These are phyloP conservation scores for Euleptes europaea DNA, from an alignment of 2,113 vertebrate genomes.

Conservation along the genomic window DNA sequence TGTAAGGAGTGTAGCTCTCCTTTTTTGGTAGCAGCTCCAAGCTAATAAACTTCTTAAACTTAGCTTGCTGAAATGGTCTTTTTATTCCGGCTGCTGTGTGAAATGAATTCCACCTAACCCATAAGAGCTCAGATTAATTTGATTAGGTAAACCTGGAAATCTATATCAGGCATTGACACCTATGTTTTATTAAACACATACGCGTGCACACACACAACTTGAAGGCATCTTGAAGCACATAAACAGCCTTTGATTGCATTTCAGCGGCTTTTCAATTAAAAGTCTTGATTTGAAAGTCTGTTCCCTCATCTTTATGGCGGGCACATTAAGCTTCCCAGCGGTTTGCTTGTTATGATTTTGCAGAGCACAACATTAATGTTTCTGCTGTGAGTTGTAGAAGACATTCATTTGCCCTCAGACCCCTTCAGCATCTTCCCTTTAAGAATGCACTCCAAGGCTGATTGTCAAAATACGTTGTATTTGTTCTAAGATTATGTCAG, in stretches of 20 bases:
- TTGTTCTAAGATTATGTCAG: neutral
- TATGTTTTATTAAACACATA: slow-evolving; percentile 19
- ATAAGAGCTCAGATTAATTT: slow-evolving; percentile 13
- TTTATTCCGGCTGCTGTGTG: slow-evolving; percentile 8
- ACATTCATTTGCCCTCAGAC: neutral
- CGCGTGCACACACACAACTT: neutral
- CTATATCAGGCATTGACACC: slow-evolving; percentile 17
- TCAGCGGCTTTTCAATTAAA: slow-evolving; percentile 30
- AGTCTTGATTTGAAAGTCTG: slow-evolving; percentile 14
- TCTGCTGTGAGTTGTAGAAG: neutral
- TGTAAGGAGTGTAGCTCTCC: neutral
- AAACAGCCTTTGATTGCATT: slow-evolving; percentile 16
- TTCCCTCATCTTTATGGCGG: rapidly evolving
- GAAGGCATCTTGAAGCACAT: slow-evolving; percentile 16
- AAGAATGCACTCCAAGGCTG: neutral
- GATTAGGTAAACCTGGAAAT: slow-evolving; percentile 2
- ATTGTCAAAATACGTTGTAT: slow-evolving; percentile 6
- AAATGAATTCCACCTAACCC: neutral
- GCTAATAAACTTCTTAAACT: neutral
- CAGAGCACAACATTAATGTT: slow-evolving; percentile 2
- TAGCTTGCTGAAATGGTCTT: neutral
- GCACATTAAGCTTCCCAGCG: neutral
- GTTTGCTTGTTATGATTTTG: neutral
- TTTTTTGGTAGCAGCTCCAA: neutral
- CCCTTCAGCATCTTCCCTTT: neutral